A percentile compares a stretch with the other conserved stretches of the same genome.
Evolutionary conservation across 2,797 vertebrate genomes (phyloP).

Genomic region (Dipus sagitta): DNA sequence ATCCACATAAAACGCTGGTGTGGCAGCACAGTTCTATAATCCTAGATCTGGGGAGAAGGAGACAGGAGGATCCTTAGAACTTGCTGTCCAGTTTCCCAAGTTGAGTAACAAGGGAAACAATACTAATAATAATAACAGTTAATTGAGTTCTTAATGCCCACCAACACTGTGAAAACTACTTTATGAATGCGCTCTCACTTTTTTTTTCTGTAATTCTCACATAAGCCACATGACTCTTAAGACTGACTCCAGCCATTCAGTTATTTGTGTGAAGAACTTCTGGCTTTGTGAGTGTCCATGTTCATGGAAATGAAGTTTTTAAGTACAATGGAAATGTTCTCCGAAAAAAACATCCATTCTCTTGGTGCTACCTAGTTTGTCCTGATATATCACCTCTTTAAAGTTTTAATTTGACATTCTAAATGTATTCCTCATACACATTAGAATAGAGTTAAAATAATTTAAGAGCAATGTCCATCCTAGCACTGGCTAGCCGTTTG

Average conservation of each 20-base stretch:
- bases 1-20: no score
- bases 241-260: neutral
- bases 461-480: neutral
- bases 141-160: neutral
- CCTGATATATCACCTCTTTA: neutral
- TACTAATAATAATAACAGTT: neutral
- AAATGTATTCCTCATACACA: neutral
- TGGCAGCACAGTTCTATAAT: no score
- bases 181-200: neutral
- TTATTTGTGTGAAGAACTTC: neutral
- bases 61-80: no score
- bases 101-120: neutral
- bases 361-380: neutral
- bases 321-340: neutral
- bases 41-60: no score
- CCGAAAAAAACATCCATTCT: neutral
- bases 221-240: neutral
- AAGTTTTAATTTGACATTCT: neutral
- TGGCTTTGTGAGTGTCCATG: neutral
- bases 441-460: neutral
- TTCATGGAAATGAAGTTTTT: slow-evolving; percentile 27
- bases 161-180: neutral
- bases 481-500: neutral
- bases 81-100: no score
- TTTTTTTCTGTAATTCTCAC: neutral